Base-by-base conservation (phyloP, 2,888 invertebrate genomes). In the Blastobasis adustella region DNA sequence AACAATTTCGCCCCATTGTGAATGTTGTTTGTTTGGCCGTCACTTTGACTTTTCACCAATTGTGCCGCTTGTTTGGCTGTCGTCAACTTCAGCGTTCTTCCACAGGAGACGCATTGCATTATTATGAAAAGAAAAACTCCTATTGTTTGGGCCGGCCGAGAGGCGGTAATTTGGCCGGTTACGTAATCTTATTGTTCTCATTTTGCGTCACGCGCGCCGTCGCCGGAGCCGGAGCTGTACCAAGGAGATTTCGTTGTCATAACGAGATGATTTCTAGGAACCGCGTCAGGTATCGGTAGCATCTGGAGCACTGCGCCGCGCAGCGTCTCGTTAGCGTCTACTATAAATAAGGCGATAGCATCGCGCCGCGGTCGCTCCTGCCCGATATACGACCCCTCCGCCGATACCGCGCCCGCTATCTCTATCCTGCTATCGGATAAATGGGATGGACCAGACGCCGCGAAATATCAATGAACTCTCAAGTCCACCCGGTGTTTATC, bases 261-360 rank as follows among this genome's bases (percentile, higher is more conserved):
- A 64, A 65, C 58, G 53, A 62, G 58, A 63, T 64, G 60, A 59
- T 67, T 69, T 60, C 49, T 55, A 52, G 56, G 58, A 52, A 49
- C 52, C 23, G 23, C 23, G 23, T 1, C 23, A 23, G 23, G 23
- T 23, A 23, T 23, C 23, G 23, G 23, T 1, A 23, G 23, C 23
- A 23, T 23, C 23, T 23, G 23, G 23, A 23, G 23, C 23, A 23
- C 23, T 2, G 23, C 3, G 23, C 23, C 23, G 23, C 23, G 3
- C 23, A 23, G 23, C 63, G 70, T 76, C 79, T 82, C 69, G 79
- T 82, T 82, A 81, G 73, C 63, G 69, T 71, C 71, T 71, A 66
- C 73, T 76, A 81, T 82, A 82, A 80, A 82, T 77, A 80, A 79
- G 58, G 59, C 57, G 81, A 83, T 82, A 76, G 62, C 62, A 80